Percentiles rank a stretch among this genome's conserved stretches.
Conservation (phyloP, 2,888 invertebrate species). For the Scaptomyza tumidula region DNA sequence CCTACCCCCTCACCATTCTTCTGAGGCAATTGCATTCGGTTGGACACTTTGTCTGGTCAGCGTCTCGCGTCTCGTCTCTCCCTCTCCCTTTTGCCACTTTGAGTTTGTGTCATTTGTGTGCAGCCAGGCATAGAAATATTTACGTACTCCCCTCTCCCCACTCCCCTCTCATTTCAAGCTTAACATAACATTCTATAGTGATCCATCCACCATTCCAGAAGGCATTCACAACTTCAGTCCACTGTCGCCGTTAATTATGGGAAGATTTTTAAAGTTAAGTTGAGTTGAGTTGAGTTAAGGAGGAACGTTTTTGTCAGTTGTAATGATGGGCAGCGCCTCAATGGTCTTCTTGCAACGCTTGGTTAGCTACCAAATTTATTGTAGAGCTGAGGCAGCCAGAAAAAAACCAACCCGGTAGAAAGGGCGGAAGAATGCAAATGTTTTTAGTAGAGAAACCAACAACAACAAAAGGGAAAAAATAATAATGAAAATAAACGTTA, state of each 20-base stretch:
- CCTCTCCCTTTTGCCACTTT: constrained; percentile 20
- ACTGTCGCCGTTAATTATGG: constrained; percentile 72
- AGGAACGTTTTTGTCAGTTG: constrained; percentile 72
- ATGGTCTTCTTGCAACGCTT: constrained; percentile 54
- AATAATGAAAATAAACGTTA: constrained; percentile 41
- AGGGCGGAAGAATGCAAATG: constrained; percentile 60
- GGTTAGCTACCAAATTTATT: constrained; percentile 72
- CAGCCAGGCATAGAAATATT: constrained; percentile 73
- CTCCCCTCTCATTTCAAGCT: not conserved
- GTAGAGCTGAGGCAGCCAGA: constrained; percentile 27
- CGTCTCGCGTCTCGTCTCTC: constrained; percentile 31
- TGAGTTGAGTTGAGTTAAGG: constrained; percentile 50
- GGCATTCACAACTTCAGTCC: constrained; percentile 29
- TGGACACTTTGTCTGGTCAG: constrained; percentile 54
- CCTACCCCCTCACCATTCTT: not conserved
- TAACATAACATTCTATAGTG: constrained; percentile 8
- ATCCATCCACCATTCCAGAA: constrained; percentile 28
- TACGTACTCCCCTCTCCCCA: constrained; percentile 31
- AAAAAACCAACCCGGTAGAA: not conserved
- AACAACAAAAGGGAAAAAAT: constrained; percentile 26
- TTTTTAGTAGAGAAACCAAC: constrained; percentile 21
- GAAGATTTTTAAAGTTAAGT: constrained; percentile 72
- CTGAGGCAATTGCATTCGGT: constrained; percentile 64
- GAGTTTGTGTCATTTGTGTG: constrained; percentile 69
- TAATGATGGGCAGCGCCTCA: constrained; percentile 70